phyloP scores from a whole-genome alignment of 2,113 vertebrate genomes.

The Tichodroma muraria region DNA sequence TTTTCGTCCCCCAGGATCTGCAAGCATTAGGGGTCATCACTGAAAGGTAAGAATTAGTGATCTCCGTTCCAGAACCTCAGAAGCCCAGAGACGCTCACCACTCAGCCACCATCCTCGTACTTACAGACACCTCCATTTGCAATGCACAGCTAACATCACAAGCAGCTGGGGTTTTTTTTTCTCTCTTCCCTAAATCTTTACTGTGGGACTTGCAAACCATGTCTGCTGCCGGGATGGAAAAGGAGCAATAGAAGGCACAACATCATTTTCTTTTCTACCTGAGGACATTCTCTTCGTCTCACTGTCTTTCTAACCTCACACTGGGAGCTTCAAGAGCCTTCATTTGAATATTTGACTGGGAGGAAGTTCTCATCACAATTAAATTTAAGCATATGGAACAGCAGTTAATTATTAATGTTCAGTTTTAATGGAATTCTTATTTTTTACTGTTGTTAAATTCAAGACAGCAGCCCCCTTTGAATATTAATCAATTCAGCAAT shows the following conservation, averaged over 20 bases:
- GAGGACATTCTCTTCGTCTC: not conserved
- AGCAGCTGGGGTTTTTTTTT: not conserved
- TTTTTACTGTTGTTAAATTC: not conserved
- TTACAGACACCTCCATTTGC: not conserved
- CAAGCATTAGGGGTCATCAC: not conserved
- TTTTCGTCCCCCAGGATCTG: not conserved
- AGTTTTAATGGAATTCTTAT: not conserved
- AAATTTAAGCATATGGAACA: not conserved
- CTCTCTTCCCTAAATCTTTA: not conserved
- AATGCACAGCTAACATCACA: not conserved
- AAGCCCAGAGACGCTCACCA: not conserved
- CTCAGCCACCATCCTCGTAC: not conserved
- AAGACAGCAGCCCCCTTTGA: not conserved
- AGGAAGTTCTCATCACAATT: not conserved
- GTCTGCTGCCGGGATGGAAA: not conserved
- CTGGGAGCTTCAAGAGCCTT: not conserved
- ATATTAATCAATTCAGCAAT: not conserved
- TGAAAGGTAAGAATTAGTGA: not conserved
- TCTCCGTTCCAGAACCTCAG: not conserved
- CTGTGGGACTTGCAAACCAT: not conserved
- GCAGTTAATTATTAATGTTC: not conserved
- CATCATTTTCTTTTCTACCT: not conserved
- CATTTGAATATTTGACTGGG: not conserved
- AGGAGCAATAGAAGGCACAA: not conserved
- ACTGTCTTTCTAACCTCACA: not conserved